A percentile compares a stretch with the other conserved stretches of the same genome.
phyloP scores from a whole-genome alignment of 2,888 invertebrate genomes.

The Fissipunctia ypsillon region DNA sequence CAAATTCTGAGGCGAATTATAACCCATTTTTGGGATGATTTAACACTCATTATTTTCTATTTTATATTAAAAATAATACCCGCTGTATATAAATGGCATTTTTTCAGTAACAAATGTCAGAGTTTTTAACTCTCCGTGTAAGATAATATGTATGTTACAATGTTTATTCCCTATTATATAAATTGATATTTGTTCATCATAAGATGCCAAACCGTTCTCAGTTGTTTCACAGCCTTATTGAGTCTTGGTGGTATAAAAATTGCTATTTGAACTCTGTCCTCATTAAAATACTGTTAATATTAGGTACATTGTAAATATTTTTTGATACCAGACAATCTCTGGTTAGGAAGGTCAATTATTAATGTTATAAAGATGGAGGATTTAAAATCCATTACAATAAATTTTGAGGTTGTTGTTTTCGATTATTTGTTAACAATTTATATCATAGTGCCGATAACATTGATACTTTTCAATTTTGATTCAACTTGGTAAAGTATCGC shows the following conservation, averaged over 20 bases:
- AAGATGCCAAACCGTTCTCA: constrained; percentile 82
- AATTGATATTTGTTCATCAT: constrained; percentile 70
- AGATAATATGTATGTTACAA: constrained; percentile 56
- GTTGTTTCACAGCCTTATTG: constrained; percentile 89
- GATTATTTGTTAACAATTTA: constrained; percentile 30
- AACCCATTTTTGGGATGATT: constrained; percentile 18
- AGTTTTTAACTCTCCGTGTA: constrained; percentile 61
- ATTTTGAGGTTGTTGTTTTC: constrained; percentile 42
- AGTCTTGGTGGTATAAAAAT: constrained; percentile 84
- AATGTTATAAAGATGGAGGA: constrained; percentile 28
- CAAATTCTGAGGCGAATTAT: constrained; percentile 46
- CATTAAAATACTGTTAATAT: constrained; percentile 44
- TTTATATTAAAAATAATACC: constrained; percentile 45
- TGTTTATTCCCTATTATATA: constrained; percentile 63
- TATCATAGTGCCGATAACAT: constrained; percentile 31
- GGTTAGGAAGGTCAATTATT: constrained; percentile 30
- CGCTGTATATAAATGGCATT: constrained; percentile 51
- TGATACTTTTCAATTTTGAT: constrained; percentile 20
- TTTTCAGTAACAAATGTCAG: constrained; percentile 31
- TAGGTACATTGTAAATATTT: constrained; percentile 38
- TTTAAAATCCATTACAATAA: constrained; percentile 43
- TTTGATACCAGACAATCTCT: constrained; percentile 21
- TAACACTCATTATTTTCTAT: constrained; percentile 39
- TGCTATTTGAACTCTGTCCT: constrained; percentile 78
- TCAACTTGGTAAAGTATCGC: constrained; percentile 10